Base-by-base conservation (phyloP, 2,888 invertebrate species). In the Cordylochernes scorpioides region DNA sequence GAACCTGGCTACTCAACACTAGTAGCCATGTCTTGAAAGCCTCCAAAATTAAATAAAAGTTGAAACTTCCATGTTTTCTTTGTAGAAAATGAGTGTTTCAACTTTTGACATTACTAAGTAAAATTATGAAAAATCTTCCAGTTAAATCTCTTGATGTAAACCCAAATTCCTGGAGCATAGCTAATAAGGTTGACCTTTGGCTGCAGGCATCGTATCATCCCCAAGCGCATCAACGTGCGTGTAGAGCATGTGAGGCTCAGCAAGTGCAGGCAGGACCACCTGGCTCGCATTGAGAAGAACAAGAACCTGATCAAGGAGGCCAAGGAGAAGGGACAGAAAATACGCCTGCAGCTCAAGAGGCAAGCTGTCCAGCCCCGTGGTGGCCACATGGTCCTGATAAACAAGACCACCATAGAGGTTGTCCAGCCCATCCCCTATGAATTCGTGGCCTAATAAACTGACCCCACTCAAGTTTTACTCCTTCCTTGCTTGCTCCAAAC, bases 191-290 rank as follows among this genome's bases (percentile, higher is more conserved):
- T n/a, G n/a, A n/a, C n/a, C 6, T 29, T 29, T 26, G 27, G 30
- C 43, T 50, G 30, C 45, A 58, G 91, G 71, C 49, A 72, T 33
- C 51, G 74, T 45, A 80, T 97, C 51, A 70, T 97, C 51, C 74
- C 88, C 42, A 97, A 64, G 49, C 52, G 55, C 49, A 88, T 99
- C 55, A 94, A 94, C 58, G 67, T 99, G 41, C 72, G 97, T 44
- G 68, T 99, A 53, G 97, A 99, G 57, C 97, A 99, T 46, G 68
- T 97, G 18, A 82, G 71, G 47, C 97, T 88, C 64, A 91, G 91
- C 32, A 86, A 86, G 59, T 99, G 94, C 61, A 65, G 94, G 46
- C 68, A 50, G 32, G 97, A 97, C 54, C 97, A 97, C 64, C 61
- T 94, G 47, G 69, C 70, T 43, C 67, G 97, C 33, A 84, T 97